Evolutionary conservation across 2,888 invertebrate species (phyloP), one percentile per base, ranked within the genome.

Genomic region (Perizoma affinitatum): DNA sequence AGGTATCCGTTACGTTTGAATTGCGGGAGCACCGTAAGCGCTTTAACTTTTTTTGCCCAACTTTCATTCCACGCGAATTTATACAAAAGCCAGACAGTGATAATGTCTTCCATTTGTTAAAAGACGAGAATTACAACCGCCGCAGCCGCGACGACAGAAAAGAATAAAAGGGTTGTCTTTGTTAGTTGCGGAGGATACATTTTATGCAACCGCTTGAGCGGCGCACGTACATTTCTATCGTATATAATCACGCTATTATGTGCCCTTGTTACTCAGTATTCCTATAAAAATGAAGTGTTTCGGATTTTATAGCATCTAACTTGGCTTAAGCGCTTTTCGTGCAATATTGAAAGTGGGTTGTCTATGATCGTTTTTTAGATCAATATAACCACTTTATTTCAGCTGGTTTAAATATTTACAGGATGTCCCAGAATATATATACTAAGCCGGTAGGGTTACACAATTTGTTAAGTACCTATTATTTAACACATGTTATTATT

Each of bases 91-190:
- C 85, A 86, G 83, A 75, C 80, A 76, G 83, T 83, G 88, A 87
- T 88, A 89, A 88, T 88, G 86, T 87, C 87, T 86, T 85, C 86
- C 88, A 88, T 88, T 88, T 87, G 85, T 88, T 88, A 88, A 86
- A 82, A 86, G 87, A 87, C 80, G 83, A 83, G 87, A 88, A 87
- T 87, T 88, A 87, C 83, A 79, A 74, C 82, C 78, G 76, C 78
- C 77, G 78, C 78, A 75, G 78, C 74, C 77, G 74, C 79, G 84
- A 83, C 82, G 84, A 85, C 84, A 82, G 83, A 86, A 87, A 85
- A 82, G 82, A 86, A 88, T 86, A 85, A 85, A 85, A 82, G 79
- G 82, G 78, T 83, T 84, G 84, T 86, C 84, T 84, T 85, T 85
- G 86, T 86, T 84, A 80, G 79, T 79, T 71, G 79, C 79, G 72